Evolutionary conservation across 2,113 vertebrate species (phyloP).

Genomic region (Columba livia): DNA sequence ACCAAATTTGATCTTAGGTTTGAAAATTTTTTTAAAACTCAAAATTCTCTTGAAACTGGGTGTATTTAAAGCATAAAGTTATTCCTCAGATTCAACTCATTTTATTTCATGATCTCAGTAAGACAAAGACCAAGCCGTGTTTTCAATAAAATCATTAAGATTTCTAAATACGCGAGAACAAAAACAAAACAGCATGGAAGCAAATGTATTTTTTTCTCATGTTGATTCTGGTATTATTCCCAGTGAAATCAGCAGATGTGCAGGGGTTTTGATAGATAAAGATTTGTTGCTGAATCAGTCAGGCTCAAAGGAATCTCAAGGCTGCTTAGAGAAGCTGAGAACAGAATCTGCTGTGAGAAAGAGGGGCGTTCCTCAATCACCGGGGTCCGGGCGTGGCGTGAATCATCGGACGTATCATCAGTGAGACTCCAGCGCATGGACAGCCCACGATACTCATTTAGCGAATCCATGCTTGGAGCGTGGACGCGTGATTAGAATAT

Average conservation of each 20-base stretch:
- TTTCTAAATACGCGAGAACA: neutral
- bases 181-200: neutral
- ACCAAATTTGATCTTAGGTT: neutral
- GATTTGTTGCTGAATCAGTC: too few species aligned
- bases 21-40: neutral
- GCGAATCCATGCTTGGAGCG: too few species aligned
- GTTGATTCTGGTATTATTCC: neutral
- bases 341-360: too few species aligned
- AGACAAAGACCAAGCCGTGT: neutral
- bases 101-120: neutral
- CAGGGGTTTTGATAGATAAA: too few species aligned
- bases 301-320: too few species aligned
- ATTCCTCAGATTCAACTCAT: neutral
- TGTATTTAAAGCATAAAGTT: neutral
- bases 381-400: too few species aligned
- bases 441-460: too few species aligned
- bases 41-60: neutral
- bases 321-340: too few species aligned
- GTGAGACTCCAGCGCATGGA: too few species aligned
- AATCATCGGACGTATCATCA: too few species aligned
- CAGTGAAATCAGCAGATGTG: neutral
- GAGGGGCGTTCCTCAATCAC: too few species aligned
- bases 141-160: neutral
- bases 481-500: too few species aligned
- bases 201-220: accelerated